Evolutionary conservation across 2,888 invertebrate species (phyloP), one percentile per base, ranked within the genome.

Genomic region (Balanococcus diminutus): DNA sequence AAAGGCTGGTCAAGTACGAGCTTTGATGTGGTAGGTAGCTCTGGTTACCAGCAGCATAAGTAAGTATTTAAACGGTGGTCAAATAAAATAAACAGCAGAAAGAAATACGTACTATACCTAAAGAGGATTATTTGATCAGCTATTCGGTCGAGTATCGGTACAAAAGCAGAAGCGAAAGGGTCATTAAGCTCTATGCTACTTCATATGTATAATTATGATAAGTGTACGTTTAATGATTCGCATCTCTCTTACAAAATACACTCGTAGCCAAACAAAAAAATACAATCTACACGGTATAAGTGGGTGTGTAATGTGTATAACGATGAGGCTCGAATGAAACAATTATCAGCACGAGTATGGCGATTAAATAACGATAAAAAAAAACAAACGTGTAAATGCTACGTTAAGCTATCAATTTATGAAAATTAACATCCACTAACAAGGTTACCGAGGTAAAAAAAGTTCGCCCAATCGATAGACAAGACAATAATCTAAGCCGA

Each of bases 341-440:
- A 75, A 75, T 75, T 75, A 75, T 75, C 32, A 75, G 32, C 32
- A 32, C 32, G 75, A 75, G 32, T n/a, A n/a, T 32, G 75, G 25
- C 32, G 75, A 75, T 75, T 75, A 75, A 75, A 75, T 75, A 75
- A 75, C 75, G n/a, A 75, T 75, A 75, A 75, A 75, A 75, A 6
- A 51, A 75, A 75, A 75, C 22, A 32, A 75, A 32, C 75, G 75
- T 19, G 75, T 75, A 75, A 75, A 75, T 32, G 75, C 32, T 75
- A 75, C 25, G 75, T 32, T 75, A n/a, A 32, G 32, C 32, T n/a
- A 75, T 75, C 75, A 75, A 75, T 75, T 75, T 75, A 75, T 32
- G 75, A 75, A 75, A 75, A 75, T 75, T 75, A 75, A 75, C 32
- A 19, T 75, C 75, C 75, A 75, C 32, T 75, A 75, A 75, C 75